Base-by-base conservation (phyloP, 1,140 invertebrate genomes). In the Drosophila pallidifrons region DNA sequence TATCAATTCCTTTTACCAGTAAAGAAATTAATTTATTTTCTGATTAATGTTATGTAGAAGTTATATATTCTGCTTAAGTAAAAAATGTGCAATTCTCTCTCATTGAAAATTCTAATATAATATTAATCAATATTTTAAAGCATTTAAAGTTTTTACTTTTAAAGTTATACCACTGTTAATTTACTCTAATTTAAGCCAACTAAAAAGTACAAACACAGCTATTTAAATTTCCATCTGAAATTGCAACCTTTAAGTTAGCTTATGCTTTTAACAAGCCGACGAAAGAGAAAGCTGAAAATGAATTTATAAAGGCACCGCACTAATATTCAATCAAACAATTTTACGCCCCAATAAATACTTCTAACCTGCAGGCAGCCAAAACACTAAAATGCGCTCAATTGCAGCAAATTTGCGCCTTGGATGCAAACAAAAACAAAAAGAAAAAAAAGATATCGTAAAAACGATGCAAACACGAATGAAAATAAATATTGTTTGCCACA, bases 291-390 rank as follows among this genome's bases (percentile, higher is more conserved):
- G 47, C 49, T 13, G 7, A 66, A 66, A 66, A 13, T 16, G 55
- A 54, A 60, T 67, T 46, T 51, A 35, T 16, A 32, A 67, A 79
- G 59, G 77, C 81, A 60, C 58, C 59, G 46, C 66, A 49, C 83
- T 87, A 87, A 87, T 83, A 87, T 88, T 87, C 83, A 87, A 87
- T 89, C 83, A 83, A 88, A 88, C 83, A 81, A 83, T 88, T 87
- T 87, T 35, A 80, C 73, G 83, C 80, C 60, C 80, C 83, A 87
- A 83, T 87, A 87, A 87, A 83, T 72, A 59, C 70, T 78, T 77
- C 80, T 88, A 89, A 81, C 73, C 83, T 68, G 80, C 77, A 75
- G 85, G 76, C 55, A 28, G 32, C 47, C 43, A 45, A 74, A 74
- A 41, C 54, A 65, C n/a, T 51, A 65, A 69, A 88, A 72, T 80